Percentiles rank a stretch among this genome's conserved stretches.
phyloP scores from a whole-genome alignment of 2,888 invertebrate genomes.

The Ametastegia equiseti region DNA sequence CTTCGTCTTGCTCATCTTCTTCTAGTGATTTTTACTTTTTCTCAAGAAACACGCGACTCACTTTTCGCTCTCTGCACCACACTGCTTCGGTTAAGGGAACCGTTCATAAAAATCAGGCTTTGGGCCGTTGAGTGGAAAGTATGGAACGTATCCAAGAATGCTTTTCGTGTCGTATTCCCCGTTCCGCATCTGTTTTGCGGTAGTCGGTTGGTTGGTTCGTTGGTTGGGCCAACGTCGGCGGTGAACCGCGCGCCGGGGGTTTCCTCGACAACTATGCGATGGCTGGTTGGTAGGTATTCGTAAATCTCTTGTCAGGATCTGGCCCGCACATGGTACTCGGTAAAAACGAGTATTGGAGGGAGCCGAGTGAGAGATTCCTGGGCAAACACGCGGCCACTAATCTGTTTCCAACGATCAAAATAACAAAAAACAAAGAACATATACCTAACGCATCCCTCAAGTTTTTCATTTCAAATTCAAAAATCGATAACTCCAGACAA shows the following conservation, averaged over 20 bases:
- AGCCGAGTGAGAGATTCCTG: not conserved
- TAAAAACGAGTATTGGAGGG: not conserved
- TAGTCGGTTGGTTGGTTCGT: no score
- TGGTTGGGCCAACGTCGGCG: no score
- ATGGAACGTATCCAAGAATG: conserved; percentile 19
- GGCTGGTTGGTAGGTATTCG: not conserved
- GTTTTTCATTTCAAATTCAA: no score
- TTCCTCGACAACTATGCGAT: not conserved
- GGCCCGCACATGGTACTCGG: conserved; percentile 13
- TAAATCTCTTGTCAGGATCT: conserved; percentile 39
- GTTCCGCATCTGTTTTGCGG: conserved; percentile 41
- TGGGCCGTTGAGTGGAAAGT: not conserved
- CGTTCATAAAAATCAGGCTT: not conserved
- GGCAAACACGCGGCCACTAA: conserved; percentile 17
- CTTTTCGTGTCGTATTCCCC: conserved; percentile 20
- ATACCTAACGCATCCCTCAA: no score
- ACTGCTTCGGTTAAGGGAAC: not conserved
- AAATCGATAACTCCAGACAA: no score
- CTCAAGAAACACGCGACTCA: not conserved
- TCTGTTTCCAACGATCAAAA: not conserved
- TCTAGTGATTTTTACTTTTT: conserved; percentile 6
- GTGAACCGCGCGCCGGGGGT: no score
- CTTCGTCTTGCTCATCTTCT: conserved; percentile 30
- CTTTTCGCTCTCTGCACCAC: not conserved
- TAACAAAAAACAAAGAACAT: not conserved